Evolutionary conservation across 2,888 invertebrate species (phyloP), one percentile per base, ranked within the genome.

Genomic region (Hyposoter didymator): DNA sequence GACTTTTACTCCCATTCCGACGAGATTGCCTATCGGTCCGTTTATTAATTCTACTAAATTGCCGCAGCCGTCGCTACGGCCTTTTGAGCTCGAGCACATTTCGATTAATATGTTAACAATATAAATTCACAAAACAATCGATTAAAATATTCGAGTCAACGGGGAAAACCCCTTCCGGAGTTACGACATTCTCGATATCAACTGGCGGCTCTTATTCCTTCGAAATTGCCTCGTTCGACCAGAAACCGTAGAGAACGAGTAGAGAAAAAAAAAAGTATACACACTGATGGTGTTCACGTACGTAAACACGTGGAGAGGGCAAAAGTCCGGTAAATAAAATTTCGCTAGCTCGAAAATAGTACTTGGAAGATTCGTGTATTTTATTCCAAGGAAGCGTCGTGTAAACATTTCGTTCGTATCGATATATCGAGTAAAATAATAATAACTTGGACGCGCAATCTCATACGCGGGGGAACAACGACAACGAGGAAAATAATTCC

Each of bases 1-100:
- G 35, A 87, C 85, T 69, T 86, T 87, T 10, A 89, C 79, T 8
- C 89, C 89, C 14, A 82, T 79, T 32, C 87, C 89, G n/a, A 90
- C 67, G 14, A 90, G 78, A 49, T 84, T 79, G 5, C 89, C 89
- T 4, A 89, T 85, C 1, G 89, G 86, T 1, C 88, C 87, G 14
- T 66, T 47, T 19, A 90, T 67, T 66, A 88, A 74, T 64, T 86
- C 83, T 0, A 81, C 78, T 52, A 87, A 62, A 66, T 84, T 62
- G 43, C 84, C 78, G 70, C 83, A 84, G 72, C 79, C 78, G 76
- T 79, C 28, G 28, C 28, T 1, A 6, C 59, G 59, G 14, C 59
- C 28, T 12, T 28, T 59, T n/a, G 28, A 28, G 28, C n/a, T 78
- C 47, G 84, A 84, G 67, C 86, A 87, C 79, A 79, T 84, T 73